These are phyloP conservation scores for Eptesicus fuscus DNA, from an alignment of 2,113 vertebrate genomes.

Conservation along the genomic window DNA sequence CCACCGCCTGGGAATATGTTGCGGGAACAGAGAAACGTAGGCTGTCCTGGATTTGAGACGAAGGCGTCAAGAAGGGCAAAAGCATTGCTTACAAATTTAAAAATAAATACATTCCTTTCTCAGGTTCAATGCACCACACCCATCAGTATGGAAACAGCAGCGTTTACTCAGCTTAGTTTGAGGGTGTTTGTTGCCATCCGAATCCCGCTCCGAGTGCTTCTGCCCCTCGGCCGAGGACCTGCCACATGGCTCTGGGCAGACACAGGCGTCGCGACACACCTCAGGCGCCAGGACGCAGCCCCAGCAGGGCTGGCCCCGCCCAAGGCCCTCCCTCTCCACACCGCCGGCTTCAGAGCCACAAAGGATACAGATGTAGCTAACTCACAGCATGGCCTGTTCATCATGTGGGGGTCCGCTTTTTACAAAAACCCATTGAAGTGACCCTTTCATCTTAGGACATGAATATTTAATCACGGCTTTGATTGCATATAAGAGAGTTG, in stretches of 20 bases:
- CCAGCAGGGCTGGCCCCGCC: rapidly evolving
- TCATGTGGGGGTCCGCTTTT: neutral
- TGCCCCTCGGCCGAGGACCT: rapidly evolving
- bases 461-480: constrained; percentile 29
- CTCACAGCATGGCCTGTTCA: neutral
- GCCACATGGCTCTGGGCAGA: rapidly evolving
- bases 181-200: neutral
- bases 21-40: neutral
- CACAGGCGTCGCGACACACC: rapidly evolving
- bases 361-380: neutral
- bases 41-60: neutral
- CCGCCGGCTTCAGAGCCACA: neutral
- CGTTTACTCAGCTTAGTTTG: neutral
- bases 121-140: no score
- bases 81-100: neutral
- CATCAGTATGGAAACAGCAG: rapidly evolving
- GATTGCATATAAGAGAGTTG: neutral
- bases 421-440: neutral
- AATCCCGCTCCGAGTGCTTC: rapidly evolving
- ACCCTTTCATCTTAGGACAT: constrained; percentile 34
- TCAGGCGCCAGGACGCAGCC: rapidly evolving
- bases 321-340: neutral
- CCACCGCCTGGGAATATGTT: rapidly evolving
- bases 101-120: neutral
- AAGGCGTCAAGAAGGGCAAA: neutral